A percentile compares a stretch with the other conserved stretches of the same genome.
Conservation (phyloP, 2,797 vertebrate species). For the Sphaeramia orbicularis region DNA sequence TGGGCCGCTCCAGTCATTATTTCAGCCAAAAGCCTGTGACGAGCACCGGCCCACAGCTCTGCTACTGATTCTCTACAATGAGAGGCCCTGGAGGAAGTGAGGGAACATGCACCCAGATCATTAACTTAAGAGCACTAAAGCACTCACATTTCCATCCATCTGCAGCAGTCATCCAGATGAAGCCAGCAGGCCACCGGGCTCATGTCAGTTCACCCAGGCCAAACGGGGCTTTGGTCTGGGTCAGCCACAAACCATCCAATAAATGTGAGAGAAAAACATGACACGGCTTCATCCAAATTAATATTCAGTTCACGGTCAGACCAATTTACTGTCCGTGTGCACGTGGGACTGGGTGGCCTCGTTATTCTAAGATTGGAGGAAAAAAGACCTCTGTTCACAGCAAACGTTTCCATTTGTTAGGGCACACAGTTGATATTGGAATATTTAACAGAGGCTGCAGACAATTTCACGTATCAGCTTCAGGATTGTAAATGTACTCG, state of each 20-base stretch:
- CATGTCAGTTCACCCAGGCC: slow-evolving; percentile 37
- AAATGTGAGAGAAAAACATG: slow-evolving; percentile 43
- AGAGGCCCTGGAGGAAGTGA: slow-evolving; percentile 71
- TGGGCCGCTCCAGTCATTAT: slow-evolving; percentile 77
- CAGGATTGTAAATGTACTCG: too few species aligned
- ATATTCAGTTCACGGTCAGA: slow-evolving; percentile 14
- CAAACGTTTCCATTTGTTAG: too few species aligned
- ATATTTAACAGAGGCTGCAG: too few species aligned
- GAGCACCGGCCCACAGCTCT: slow-evolving; percentile 64
- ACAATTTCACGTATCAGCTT: too few species aligned
- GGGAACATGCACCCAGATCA: slow-evolving; percentile 70
- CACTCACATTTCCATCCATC: slow-evolving; percentile 68
- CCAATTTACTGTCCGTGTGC: slow-evolving; percentile 42
- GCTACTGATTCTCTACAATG: slow-evolving; percentile 67
- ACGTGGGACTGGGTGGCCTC: slow-evolving; percentile 1
- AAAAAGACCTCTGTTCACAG: not conserved
- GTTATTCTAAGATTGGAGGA: not conserved
- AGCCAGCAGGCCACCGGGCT: slow-evolving; percentile 45
- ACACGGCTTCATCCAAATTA: not conserved
- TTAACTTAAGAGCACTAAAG: slow-evolving; percentile 74
- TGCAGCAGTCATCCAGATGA: slow-evolving; percentile 60
- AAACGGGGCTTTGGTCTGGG: slow-evolving; percentile 43
- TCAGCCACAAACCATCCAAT: slow-evolving; percentile 48
- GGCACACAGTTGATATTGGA: too few species aligned
- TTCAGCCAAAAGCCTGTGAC: slow-evolving; percentile 75